Evolutionary conservation across 2,113 vertebrate genomes (phyloP).

Genomic region (Agapornis roseicollis): DNA sequence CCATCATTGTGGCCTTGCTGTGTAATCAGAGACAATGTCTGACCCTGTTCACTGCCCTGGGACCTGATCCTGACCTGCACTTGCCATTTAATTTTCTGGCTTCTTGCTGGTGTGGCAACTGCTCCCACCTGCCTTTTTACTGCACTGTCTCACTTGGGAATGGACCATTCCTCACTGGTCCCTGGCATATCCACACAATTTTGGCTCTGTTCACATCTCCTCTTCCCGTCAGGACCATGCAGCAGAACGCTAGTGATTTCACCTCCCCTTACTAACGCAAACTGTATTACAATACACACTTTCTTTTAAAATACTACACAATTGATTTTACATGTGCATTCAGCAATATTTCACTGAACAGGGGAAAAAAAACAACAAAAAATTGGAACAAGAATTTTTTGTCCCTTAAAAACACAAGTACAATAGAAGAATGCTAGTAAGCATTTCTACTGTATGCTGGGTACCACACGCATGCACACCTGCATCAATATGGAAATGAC

Average conservation of each 20-base stretch:
- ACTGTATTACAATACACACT: background rate
- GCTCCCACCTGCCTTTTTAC: background rate
- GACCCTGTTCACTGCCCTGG: background rate
- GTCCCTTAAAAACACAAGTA: background rate
- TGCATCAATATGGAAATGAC: slow-evolving; percentile 7
- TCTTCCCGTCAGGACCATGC: background rate
- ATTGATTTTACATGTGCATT: background rate
- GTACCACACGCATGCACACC: background rate
- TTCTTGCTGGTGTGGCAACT: background rate
- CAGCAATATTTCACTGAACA: background rate
- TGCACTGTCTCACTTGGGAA: background rate
- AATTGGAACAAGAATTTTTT: background rate
- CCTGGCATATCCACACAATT: background rate
- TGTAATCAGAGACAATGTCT: background rate
- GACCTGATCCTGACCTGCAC: background rate
- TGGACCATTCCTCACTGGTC: background rate
- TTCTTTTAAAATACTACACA: slow-evolving; percentile 19
- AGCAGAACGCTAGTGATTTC: background rate
- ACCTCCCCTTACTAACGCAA: background rate
- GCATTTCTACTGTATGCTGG: background rate
- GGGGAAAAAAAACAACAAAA: background rate
- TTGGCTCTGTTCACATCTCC: background rate
- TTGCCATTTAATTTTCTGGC: background rate
- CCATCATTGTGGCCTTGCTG: background rate
- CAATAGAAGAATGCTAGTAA: slow-evolving; percentile 16